Evolutionary conservation across 2,888 invertebrate species (phyloP).

Genomic region (Ischnura elegans): DNA sequence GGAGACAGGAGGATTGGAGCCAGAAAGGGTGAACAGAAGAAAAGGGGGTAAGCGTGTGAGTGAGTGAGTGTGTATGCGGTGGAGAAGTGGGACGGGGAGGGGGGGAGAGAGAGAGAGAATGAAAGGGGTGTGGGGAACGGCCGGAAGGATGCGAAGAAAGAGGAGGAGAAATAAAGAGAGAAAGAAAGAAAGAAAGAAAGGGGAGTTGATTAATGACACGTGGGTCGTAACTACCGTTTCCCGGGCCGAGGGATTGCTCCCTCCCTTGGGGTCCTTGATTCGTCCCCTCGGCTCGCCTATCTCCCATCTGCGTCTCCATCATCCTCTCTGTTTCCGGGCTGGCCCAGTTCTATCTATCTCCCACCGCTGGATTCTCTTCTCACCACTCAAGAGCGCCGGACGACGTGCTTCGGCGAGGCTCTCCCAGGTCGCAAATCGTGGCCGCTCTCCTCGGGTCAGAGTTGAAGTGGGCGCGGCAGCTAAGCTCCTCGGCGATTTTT

Average conservation of each 20-base stretch:
- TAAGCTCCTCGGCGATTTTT: not conserved
- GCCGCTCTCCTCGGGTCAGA: conserved; percentile 33
- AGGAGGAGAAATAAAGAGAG: not conserved
- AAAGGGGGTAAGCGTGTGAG: too few relatives aligned
- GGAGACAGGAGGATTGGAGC: conserved; percentile 12
- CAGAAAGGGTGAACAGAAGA: not conserved
- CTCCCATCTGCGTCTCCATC: conserved; percentile 49
- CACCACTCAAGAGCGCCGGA: not conserved
- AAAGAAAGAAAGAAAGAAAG: conserved; percentile 32
- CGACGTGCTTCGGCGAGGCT: not conserved
- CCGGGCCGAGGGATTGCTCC: conserved; percentile 55
- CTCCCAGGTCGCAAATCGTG: not conserved
- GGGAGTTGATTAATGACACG: conserved; percentile 58
- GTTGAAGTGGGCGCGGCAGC: conserved; percentile 49
- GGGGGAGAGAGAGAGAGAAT: not conserved
- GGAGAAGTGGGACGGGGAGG: not conserved
- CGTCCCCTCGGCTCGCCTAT: conserved; percentile 43
- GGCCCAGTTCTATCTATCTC: not conserved
- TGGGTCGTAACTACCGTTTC: conserved; percentile 64
- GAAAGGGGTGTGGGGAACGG: not conserved
- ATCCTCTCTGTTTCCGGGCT: not conserved
- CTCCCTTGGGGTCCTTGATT: conserved; percentile 55
- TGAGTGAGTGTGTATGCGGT: not conserved
- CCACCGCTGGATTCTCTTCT: too few relatives aligned
- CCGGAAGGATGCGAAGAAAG: not conserved